A percentile compares a stretch with the other conserved stretches of the same genome.
Evolutionary conservation across 64 coral and sea anemone genomes (phyloP).

Genomic region (Montipora sp.): DNA sequence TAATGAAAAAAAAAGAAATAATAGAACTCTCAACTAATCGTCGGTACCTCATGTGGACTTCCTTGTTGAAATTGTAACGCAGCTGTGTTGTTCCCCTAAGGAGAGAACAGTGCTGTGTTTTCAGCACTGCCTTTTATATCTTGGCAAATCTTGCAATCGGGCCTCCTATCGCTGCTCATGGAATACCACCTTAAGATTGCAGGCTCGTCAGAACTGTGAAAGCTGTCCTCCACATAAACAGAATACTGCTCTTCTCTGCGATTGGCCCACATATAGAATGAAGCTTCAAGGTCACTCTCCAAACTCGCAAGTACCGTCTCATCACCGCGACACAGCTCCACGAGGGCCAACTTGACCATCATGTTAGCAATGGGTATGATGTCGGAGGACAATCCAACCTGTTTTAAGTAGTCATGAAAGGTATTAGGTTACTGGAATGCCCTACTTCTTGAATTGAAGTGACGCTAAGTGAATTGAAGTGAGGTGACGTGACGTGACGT

Average conservation of each 20-base stretch:
- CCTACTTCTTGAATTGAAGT: no score
- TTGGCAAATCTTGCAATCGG: background rate
- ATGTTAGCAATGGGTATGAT: slow-evolving; percentile 81
- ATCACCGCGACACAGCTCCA: slow-evolving; percentile 75
- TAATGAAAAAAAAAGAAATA: no score
- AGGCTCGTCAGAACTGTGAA: slow-evolving; percentile 48
- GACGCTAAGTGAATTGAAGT: no score
- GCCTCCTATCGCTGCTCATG: background rate
- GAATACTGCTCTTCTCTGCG: slow-evolving; percentile 65
- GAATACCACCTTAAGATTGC: slow-evolving; percentile 80
- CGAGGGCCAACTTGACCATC: slow-evolving; percentile 83
- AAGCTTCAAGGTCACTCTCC: slow-evolving; percentile 57
- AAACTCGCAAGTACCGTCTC: slow-evolving; percentile 70
- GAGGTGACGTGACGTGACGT: no score
- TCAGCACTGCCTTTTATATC: background rate
- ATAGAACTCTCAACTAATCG: no score
- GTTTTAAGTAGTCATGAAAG: no score
- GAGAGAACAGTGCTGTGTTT: background rate
- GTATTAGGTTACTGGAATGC: no score
- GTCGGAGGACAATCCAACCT: slow-evolving; percentile 81
- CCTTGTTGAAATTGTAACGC: no score
- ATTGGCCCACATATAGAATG: slow-evolving; percentile 84
- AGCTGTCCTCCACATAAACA: slow-evolving; percentile 53
- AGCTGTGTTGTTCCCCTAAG: background rate
- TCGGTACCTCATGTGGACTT: no score